phyloP scores from a whole-genome alignment of 2,888 invertebrate genomes.

The Geotrupes spiniger region DNA sequence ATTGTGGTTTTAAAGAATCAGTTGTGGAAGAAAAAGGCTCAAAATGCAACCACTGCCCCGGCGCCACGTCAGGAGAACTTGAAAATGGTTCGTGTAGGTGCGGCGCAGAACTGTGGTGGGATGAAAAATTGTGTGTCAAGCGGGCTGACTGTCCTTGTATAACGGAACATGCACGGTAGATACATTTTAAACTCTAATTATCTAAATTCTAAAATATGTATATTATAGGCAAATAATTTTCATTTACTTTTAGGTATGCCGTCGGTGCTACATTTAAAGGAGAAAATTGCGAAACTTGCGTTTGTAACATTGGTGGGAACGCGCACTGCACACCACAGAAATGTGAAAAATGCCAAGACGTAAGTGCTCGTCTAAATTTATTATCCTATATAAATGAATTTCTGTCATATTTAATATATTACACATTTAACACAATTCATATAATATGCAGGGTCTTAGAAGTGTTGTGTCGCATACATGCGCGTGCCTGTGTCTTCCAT shows the following conservation, averaged over 20 bases:
- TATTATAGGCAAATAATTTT: too few species aligned
- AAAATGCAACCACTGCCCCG: conserved; percentile 12
- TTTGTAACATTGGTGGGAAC: conserved; percentile 73
- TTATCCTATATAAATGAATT: too few species aligned
- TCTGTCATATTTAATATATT: too few species aligned
- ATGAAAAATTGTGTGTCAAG: conserved; percentile 70
- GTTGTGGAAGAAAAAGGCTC: too few species aligned
- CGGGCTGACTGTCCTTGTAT: conserved; percentile 77
- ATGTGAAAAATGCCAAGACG: conserved; percentile 63
- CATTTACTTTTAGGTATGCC: conserved; percentile 59
- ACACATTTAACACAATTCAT: too few species aligned
- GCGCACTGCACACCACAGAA: conserved; percentile 67
- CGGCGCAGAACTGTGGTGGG: conserved; percentile 64
- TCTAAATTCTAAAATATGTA: conserved; percentile 18
- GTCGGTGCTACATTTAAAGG: conserved; percentile 70
- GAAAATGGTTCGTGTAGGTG: conserved; percentile 55
- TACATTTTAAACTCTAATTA: too few species aligned
- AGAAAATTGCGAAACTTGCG: conserved; percentile 73
- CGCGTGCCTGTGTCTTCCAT: conserved; percentile 71
- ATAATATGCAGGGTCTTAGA: conserved; percentile 55
- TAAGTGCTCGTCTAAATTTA: conserved; percentile 33
- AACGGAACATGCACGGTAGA: conserved; percentile 62
- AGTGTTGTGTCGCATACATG: conserved; percentile 63
- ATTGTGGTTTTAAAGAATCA: too few species aligned
- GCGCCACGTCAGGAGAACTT: conserved; percentile 8